These are phyloP conservation scores for Heliornis fulica DNA, from an alignment of 2,113 vertebrate species.

Conservation along the genomic window DNA sequence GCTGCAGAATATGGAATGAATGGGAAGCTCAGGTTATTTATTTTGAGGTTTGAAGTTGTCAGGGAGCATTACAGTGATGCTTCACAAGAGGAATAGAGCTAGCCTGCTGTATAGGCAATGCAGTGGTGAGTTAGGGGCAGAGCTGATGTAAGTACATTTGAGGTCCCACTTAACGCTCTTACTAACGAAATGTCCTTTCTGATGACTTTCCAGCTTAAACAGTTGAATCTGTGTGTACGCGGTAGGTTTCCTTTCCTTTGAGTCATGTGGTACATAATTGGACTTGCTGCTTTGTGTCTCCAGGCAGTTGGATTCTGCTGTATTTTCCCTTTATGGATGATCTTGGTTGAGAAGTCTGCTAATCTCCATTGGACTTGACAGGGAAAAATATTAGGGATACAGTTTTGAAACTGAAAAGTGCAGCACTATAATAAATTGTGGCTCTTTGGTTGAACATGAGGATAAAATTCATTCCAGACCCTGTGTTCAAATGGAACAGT, in stretches of 20 bases:
- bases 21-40: neutral
- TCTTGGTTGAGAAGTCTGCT: neutral
- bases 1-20: neutral
- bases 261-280: neutral
- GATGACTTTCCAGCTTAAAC: neutral
- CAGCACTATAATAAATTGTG: slow-evolving; percentile 25
- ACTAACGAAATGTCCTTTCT: neutral
- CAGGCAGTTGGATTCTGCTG: neutral
- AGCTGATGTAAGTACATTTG: neutral
- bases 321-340: neutral
- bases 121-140: neutral
- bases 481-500: neutral
- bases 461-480: slow-evolving; percentile 49
- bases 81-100: neutral
- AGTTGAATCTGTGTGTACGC: neutral
- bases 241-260: neutral
- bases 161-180: neutral
- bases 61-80: neutral
- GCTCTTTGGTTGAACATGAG: neutral
- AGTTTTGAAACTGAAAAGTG: slow-evolving; percentile 55
- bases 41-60: neutral
- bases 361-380: slow-evolving; percentile 15
- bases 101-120: neutral
- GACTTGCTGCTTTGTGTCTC: neutral
- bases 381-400: slow-evolving; percentile 6